Base-by-base conservation (phyloP, 2,113 vertebrate species). In the Ibidorhyncha struthersii region DNA sequence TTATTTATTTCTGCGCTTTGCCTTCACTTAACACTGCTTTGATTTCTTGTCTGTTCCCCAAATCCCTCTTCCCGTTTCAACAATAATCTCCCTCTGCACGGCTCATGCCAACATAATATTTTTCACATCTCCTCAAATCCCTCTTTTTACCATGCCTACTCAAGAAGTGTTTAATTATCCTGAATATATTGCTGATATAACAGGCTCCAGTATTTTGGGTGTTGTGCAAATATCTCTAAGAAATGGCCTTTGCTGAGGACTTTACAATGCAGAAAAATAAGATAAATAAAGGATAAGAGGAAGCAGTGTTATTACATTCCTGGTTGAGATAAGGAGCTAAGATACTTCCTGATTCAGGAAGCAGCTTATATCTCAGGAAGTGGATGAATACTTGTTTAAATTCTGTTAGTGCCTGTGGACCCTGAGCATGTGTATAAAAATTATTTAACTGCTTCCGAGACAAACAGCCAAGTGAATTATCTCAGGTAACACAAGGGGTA, bases 341-440 rank as follows among this genome's bases (percentile, higher is more conserved):
- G 83, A 92, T 89, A 83, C 89, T 96, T 96, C 89, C 94, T 86
- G 86, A 62, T 41, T 86, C 88, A 94, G 85, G 82, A 96, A 94
- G 73, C 62, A 85, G 70, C 70, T 82, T 91, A 71, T 88, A 69
- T 41, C 73, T 96, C 85, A 93, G 95, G 82, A 96, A 94, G 58
- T 58, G 67, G 14, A 13, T 62, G 88, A 92, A 36, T 47, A 47
- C 32, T 82, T 91, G 22, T 79, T 85, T 80, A 86, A 88, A 30
- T 72, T 91, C 49, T 87, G 25, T 40, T 72, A 23, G 22, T 36
- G 21, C 36, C 36, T 85, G 43, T 82, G 70, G 45, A 49, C 32
- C 11, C 16, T 72, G 14, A 66, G 20, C 20, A 53, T 49, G 6
- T 55, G 16, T 30, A 55, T 41, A 74, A 89, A 87, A 70, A 25